Evolutionary conservation across 2,888 invertebrate genomes (phyloP), one percentile per base, ranked within the genome.

Genomic region (Autographa pulchrina): DNA sequence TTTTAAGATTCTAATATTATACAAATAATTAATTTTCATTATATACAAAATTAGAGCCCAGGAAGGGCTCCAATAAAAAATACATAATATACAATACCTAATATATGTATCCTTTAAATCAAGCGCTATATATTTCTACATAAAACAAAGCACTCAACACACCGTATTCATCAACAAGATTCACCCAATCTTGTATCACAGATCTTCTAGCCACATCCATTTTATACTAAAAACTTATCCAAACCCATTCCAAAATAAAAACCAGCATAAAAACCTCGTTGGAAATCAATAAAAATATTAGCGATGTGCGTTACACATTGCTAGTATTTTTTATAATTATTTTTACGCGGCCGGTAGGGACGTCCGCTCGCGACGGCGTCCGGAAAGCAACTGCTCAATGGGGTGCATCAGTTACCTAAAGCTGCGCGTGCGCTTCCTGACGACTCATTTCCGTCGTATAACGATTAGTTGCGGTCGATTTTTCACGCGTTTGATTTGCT

Each of bases 391-490:
- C 89, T 91, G 91, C 62, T 79, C 88, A 88, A 83, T 90, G 84
- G 84, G 81, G 83, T 89, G 89, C 80, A 86, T 88, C 87, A 77
- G 83, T 91, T 93, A 91, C 89, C 90, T 91, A 91, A 90, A 89
- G 74, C 83, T 87, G 86, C 86, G 85, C 78, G 41, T 31, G 77
- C 85, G 86, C 89, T 93, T 93, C 93, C 93, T 92, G 84, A 70
- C 72, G 65, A 76, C 63, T 84, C 81, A 86, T 81, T 90, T 92
- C 89, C 90, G 91, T 81, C 84, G 83, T 86, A 76, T 69, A 74
- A 77, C 81, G 83, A 91, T 92, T 92, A 88, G 92, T 86, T 87
- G 83, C 91, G 91, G 88, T 85, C 84, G 79, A 85, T 84, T 89
- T 88, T 86, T 86, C 88, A 88, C 76, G 78, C 76, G 62, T 77